A percentile compares a stretch with the other conserved stretches of the same genome.
Conservation (phyloP, 2,888 invertebrate genomes). For the Agrotis puta region DNA sequence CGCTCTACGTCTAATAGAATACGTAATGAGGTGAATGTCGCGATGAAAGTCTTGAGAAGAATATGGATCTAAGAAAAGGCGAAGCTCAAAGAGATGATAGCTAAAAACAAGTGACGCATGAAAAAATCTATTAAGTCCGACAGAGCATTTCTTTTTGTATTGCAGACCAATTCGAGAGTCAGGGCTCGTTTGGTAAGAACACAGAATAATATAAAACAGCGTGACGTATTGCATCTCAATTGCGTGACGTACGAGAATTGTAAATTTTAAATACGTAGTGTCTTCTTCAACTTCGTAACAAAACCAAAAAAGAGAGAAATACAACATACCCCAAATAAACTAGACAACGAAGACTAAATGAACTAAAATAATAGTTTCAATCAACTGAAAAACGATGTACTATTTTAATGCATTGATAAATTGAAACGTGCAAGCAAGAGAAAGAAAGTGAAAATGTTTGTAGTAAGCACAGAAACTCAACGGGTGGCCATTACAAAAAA, state of each 20-base stretch:
- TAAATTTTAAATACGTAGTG: no score
- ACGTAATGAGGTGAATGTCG: background rate
- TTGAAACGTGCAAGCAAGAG: background rate
- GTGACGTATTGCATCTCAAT: no score
- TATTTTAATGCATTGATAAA: background rate
- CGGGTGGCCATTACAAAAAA: background rate
- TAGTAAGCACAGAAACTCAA: background rate
- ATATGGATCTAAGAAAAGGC: background rate
- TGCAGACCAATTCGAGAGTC: no score
- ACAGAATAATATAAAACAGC: no score
- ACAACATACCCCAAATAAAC: background rate
- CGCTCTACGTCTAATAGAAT: background rate
- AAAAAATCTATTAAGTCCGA: no score
- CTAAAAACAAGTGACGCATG: background rate
- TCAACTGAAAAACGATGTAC: background rate
- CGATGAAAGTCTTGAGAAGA: background rate
- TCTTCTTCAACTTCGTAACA: no score
- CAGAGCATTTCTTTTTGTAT: no score
- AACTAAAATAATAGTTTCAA: background rate
- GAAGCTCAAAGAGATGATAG: background rate
- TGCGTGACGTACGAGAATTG: no score
- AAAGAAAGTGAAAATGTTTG: conserved; percentile 10
- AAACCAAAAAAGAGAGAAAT: no score
- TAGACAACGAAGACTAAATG: background rate
- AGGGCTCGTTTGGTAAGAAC: no score